Base-by-base conservation (phyloP, 2,888 invertebrate species). In the Watsonalla binaria region DNA sequence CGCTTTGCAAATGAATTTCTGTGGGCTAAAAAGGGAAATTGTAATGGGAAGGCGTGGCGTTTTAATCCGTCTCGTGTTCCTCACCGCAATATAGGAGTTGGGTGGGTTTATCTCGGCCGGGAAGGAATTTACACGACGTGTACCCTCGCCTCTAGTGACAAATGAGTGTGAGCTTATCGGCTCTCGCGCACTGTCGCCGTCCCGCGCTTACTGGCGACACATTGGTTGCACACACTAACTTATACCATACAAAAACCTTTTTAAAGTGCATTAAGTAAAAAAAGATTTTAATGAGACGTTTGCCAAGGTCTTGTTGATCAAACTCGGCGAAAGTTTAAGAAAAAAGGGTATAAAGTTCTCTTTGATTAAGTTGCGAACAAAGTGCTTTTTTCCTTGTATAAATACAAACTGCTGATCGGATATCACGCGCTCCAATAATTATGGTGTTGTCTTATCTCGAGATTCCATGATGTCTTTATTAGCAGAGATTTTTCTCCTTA, bases 41-140 rank as follows among this genome's bases (percentile, higher is more conserved):
- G 62, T 60, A 57, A 46, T 59, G 65, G 56, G 64, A 66, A 70
- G 67, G 62, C 62, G 60, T 63, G 57, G 70, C 68, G 63, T 72
- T 78, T 76, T 79, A 79, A 77, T 73, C 68, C 72, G 63, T 66
- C 66, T 67, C 63, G 64, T 64, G 67, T 64, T 66, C 64, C 63
- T 54, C 58, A 66, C 61, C 66, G 68, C 75, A 72, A 74, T 76
- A 76, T 80, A 70, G 70, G 76, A 76, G 79, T 70, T 77, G 78
- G 77, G 82, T 78, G 79, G 75, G 79, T 85, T 84, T 86, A 86
- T 87, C 86, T 82, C 69, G 65, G 70, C 65, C 66, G 73, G 74
- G 75, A 73, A 78, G 79, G 86, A 87, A 89, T 89, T 83, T 86
- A 87, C 88, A 86, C 81, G 86, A 78, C 80, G 78, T 76, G 72